Evolutionary conservation across 2,113 vertebrate species (phyloP).

Genomic region (Fulica atra): DNA sequence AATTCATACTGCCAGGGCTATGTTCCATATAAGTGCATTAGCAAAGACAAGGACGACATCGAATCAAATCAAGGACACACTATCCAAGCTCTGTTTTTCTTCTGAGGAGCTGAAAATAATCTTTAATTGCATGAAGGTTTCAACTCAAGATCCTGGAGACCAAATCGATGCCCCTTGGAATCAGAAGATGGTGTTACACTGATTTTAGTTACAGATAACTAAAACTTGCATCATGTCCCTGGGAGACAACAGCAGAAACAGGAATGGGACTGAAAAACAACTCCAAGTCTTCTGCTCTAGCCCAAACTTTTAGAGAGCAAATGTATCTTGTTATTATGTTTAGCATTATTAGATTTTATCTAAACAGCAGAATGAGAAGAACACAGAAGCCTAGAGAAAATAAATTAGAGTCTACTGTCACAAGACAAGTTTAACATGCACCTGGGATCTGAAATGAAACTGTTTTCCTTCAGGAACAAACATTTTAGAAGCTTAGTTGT

Average conservation of each 20-base stretch:
- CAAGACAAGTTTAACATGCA: not conserved
- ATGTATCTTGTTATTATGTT: not conserved
- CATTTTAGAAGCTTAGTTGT: not conserved
- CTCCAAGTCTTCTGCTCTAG: not conserved
- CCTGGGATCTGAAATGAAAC: slow-evolving; percentile 49
- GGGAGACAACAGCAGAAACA: not conserved
- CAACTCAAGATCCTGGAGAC: not conserved
- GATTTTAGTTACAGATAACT: not conserved
- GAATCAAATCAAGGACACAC: slow-evolving; percentile 21
- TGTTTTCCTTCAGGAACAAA: not conserved
- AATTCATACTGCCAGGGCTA: not conserved
- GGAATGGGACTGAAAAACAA: not conserved
- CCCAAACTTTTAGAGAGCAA: not conserved
- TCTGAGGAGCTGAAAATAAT: slow-evolving; percentile 24
- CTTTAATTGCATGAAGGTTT: slow-evolving; percentile 28
- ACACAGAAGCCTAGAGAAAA: slow-evolving; percentile 8
- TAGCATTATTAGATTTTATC: slow-evolving; percentile 10
- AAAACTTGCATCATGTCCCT: not conserved
- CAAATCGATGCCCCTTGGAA: not conserved
- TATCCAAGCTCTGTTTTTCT: slow-evolving; percentile 18
- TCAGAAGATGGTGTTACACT: not conserved
- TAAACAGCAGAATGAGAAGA: not conserved
- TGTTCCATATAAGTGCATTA: not conserved
- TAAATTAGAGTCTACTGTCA: not conserved
- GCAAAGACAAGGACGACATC: slow-evolving; percentile 16